A percentile compares a stretch with the other conserved stretches of the same genome.
phyloP scores from a whole-genome alignment of 2,888 invertebrate genomes.

The Invenusta paracnida region DNA sequence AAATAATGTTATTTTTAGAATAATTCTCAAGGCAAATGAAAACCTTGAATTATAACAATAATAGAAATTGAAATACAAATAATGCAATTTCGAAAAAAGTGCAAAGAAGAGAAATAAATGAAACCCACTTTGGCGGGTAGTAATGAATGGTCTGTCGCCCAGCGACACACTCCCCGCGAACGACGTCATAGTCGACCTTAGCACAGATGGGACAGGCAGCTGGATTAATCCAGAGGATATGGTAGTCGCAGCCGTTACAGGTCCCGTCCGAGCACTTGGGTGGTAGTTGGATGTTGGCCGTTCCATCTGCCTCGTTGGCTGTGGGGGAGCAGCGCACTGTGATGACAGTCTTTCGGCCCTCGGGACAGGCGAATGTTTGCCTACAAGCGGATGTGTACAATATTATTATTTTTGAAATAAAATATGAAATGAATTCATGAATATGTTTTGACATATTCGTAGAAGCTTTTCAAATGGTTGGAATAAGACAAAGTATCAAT shows the following conservation, averaged over 20 bases:
- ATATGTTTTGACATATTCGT: too few relatives aligned
- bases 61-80: too few relatives aligned
- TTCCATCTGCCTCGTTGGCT: constrained; percentile 44
- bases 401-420: too few relatives aligned
- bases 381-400: too few relatives aligned
- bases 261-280: constrained; percentile 65
- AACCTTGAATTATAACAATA: too few relatives aligned
- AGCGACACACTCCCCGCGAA: constrained; percentile 64
- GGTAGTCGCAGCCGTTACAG: constrained; percentile 67
- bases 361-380: constrained; percentile 63
- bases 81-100: too few relatives aligned
- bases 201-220: constrained; percentile 65
- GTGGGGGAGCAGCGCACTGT: constrained; percentile 64
- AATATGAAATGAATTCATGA: too few relatives aligned
- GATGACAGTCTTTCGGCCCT: constrained; percentile 64
- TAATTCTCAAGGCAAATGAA: too few relatives aligned
- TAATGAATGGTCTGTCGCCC: constrained; percentile 65
- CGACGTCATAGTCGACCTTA: constrained; percentile 54
- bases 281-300: constrained; percentile 59
- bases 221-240: constrained; percentile 63
- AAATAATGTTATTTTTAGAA: too few relatives aligned
- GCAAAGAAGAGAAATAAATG: too few relatives aligned
- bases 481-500: too few relatives aligned
- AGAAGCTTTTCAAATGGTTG: constrained; percentile 56
- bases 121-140: constrained; percentile 57